Percentiles rank a stretch among this genome's conserved stretches.
Conservation (phyloP, 2,113 vertebrate genomes). For the Corythaixoides concolor region DNA sequence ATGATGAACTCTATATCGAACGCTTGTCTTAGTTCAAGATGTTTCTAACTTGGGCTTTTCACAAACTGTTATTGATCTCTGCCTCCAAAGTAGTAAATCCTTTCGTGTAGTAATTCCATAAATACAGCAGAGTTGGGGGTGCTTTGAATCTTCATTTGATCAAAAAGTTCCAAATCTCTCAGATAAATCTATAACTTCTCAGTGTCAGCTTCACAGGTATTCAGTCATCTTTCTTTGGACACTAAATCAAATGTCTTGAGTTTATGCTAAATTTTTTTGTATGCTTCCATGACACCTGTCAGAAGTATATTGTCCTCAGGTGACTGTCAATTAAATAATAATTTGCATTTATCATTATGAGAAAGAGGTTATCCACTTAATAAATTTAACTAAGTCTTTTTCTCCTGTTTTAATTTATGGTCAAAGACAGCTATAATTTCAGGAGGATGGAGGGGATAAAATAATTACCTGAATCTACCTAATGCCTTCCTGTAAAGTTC, state of each 20-base stretch:
- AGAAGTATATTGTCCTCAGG: background rate
- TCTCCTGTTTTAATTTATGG: background rate
- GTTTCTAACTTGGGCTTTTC: constrained; percentile 60
- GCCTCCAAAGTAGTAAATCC: constrained; percentile 39
- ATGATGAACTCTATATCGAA: constrained; percentile 54
- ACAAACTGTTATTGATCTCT: constrained; percentile 64
- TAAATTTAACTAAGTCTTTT: background rate
- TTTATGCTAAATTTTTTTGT: constrained; percentile 16
- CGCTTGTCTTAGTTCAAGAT: constrained; percentile 41
- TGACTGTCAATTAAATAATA: constrained; percentile 17
- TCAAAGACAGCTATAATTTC: background rate
- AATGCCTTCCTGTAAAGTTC: background rate
- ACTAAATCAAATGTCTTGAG: constrained; percentile 1
- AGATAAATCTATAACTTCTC: constrained; percentile 19
- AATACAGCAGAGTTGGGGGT: constrained; percentile 40
- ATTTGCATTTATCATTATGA: constrained; percentile 26
- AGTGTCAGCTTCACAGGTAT: background rate
- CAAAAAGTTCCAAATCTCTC: constrained; percentile 59
- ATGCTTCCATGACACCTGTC: background rate
- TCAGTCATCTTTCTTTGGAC: constrained; percentile 34
- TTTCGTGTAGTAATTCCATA: constrained; percentile 60
- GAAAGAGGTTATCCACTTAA: background rate
- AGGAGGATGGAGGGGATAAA: background rate
- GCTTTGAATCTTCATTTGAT: constrained; percentile 65
- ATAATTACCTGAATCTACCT: background rate